Evolutionary conservation across 1,140 invertebrate species (phyloP).

Genomic region (Eurosta solidaginis): DNA sequence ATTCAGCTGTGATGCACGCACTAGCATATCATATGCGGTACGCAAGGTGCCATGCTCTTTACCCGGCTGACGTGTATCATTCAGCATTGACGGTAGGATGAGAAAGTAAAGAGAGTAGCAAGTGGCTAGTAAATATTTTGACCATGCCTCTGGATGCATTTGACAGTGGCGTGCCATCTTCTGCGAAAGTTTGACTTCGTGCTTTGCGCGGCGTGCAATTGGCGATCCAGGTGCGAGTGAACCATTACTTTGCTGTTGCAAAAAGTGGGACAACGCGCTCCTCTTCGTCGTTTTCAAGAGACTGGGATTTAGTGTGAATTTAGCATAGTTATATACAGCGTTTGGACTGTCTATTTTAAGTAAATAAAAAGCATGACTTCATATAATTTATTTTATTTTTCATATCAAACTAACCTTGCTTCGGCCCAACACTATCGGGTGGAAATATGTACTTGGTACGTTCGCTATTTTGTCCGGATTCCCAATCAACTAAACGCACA

Average conservation of each 20-base stretch:
- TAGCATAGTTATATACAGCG: slow-evolving; percentile 62
- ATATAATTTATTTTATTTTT: not conserved
- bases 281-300: slow-evolving; percentile 60
- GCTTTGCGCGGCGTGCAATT: slow-evolving; percentile 89
- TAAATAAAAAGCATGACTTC: not conserved
- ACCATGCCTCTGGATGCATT: slow-evolving; percentile 82
- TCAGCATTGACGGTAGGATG: slow-evolving; percentile 81
- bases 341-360: not conserved
- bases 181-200: slow-evolving; percentile 91
- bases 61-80: slow-evolving; percentile 61
- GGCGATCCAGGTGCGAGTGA: slow-evolving; percentile 78
- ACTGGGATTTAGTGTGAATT: slow-evolving; percentile 63
- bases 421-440: slow-evolving; percentile 68
- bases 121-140: slow-evolving; percentile 84
- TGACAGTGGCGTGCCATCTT: slow-evolving; percentile 81
- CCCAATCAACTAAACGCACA: slow-evolving; percentile 74
- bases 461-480: slow-evolving; percentile 72
- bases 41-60: slow-evolving; percentile 79
- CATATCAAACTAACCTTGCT: slow-evolving; percentile 23
- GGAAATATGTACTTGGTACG: slow-evolving; percentile 94
- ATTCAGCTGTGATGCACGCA: slow-evolving; percentile 79
- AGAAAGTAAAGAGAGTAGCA: slow-evolving; percentile 98
- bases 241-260: slow-evolving; percentile 59
- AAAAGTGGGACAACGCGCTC: slow-evolving; percentile 56
- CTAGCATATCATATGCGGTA: slow-evolving; percentile 84